Evolutionary conservation across 2,797 vertebrate genomes (phyloP).

Genomic region (Oryzias sinensis): DNA sequence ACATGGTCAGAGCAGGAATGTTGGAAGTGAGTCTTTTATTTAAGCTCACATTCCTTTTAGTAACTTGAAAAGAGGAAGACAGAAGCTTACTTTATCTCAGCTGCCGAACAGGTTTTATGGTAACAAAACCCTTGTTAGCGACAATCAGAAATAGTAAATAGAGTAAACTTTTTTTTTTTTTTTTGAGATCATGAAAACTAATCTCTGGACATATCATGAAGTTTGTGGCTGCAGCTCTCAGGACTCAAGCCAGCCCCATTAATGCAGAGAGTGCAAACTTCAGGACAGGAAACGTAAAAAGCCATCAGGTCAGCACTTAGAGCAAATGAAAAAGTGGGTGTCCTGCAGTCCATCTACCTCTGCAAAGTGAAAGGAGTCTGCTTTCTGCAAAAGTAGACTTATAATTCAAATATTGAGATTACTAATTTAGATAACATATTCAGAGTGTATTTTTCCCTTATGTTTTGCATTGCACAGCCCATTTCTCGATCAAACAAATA

Average conservation of each 20-base stretch:
- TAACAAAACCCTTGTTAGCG: neutral
- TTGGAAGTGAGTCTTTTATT: slow-evolving; percentile 46
- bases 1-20: slow-evolving; percentile 56
- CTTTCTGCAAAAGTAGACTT: slow-evolving; percentile 7
- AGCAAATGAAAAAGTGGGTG: slow-evolving; percentile 22
- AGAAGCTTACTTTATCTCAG: slow-evolving; percentile 4
- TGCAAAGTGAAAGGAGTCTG: slow-evolving; percentile 11
- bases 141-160: neutral
- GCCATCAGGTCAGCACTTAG: slow-evolving; percentile 44
- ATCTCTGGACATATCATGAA: slow-evolving; percentile 33
- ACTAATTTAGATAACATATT: slow-evolving; percentile 8
- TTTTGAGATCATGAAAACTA: slow-evolving; percentile 19
- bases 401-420: slow-evolving; percentile 4
- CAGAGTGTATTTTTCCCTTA: neutral
- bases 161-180: slow-evolving; percentile 1
- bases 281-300: slow-evolving; percentile 36
- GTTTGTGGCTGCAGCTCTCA: slow-evolving; percentile 47
- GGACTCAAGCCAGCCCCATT: slow-evolving; percentile 36
- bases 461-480: neutral
- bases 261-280: slow-evolving; percentile 37
- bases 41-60: slow-evolving; percentile 42
- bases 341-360: slow-evolving; percentile 32
- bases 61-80: slow-evolving; percentile 29
- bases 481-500: slow-evolving; percentile 22
- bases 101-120: neutral